phyloP scores from a whole-genome alignment of 2,113 vertebrate genomes.

The Elephas maximus region DNA sequence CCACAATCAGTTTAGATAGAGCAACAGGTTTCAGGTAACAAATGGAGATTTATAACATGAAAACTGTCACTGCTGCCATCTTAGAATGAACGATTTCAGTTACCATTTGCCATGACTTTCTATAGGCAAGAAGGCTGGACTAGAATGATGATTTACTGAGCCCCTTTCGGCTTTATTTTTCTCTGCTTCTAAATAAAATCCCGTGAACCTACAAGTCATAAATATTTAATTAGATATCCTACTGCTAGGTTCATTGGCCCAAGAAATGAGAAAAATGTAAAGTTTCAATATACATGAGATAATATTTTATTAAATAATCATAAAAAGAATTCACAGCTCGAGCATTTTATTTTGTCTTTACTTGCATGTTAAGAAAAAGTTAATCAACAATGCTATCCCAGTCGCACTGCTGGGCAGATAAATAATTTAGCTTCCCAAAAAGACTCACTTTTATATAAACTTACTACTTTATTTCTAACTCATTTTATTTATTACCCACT shows the following conservation, averaged over 20 bases:
- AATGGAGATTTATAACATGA: not conserved
- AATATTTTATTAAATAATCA: not conserved
- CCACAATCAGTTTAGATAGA: not conserved
- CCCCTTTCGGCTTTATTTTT: not conserved
- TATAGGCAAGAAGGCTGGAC: not conserved
- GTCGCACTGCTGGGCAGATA: not conserved
- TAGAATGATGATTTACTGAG: not conserved
- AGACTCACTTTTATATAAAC: not conserved
- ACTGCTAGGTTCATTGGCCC: not conserved
- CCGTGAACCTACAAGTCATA: not conserved
- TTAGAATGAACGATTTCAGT: not conserved
- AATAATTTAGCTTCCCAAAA: not conserved
- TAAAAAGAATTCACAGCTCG: not conserved
- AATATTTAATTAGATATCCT: not conserved
- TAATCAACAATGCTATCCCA: not conserved
- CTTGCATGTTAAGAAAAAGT: not conserved
- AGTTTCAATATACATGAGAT: not conserved
- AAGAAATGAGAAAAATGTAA: not conserved
- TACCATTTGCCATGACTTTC: not conserved
- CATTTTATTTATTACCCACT: conserved; percentile 13
- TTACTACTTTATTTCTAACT: not conserved
- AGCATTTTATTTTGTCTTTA: conserved; percentile 44
- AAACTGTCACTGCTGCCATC: not conserved
- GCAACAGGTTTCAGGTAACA: not conserved
- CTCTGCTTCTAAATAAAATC: conserved; percentile 33